Evolutionary conservation across 2,797 vertebrate genomes (phyloP).

Genomic region (Trachurus trachurus): DNA sequence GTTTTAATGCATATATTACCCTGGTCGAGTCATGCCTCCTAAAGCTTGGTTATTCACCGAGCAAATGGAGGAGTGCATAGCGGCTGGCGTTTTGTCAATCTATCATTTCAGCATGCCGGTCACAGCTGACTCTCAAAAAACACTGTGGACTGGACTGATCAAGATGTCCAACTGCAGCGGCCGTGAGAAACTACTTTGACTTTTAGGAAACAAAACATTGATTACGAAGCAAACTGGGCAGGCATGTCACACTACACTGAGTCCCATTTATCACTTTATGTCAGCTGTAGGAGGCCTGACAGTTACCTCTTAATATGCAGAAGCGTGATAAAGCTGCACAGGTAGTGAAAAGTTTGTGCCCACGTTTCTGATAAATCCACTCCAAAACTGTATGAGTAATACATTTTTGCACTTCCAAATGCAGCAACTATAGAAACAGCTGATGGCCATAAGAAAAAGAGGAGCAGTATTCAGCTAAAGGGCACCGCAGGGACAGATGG

Average conservation of each 20-base stretch:
- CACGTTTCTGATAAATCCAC: background rate
- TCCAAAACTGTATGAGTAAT: constrained; percentile 1
- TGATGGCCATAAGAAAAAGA: constrained; percentile 6
- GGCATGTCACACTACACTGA: background rate
- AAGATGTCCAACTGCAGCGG: constrained; percentile 35
- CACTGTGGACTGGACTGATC: constrained; percentile 18
- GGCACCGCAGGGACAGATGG: constrained; percentile 23
- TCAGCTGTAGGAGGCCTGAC: background rate
- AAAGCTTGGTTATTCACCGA: constrained; percentile 52
- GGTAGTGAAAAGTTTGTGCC: background rate
- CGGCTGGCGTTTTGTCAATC: constrained; percentile 65
- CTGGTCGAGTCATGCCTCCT: constrained; percentile 49
- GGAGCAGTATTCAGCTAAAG: constrained; percentile 25
- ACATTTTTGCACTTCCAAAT: constrained; percentile 1
- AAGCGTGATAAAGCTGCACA: background rate
- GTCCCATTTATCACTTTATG: constrained; percentile 15
- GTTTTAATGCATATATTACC: constrained; percentile 78
- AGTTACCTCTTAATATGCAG: constrained; percentile 16
- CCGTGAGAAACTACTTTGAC: constrained; percentile 42
- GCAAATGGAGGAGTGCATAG: constrained; percentile 46
- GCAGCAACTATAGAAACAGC: background rate
- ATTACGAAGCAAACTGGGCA: constrained; percentile 20
- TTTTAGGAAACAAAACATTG: constrained; percentile 45
- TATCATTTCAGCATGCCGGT: constrained; percentile 61
- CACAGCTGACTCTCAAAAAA: constrained; percentile 50